phyloP scores from a whole-genome alignment of 2,113 vertebrate genomes.

The rabbit (Oryctolagus cuniculus) region mOryCun1.1 NC_091453.1:38196001-38196500 shows the following conservation, averaged over 20 bases:
- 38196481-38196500: neutral
- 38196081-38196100: neutral
- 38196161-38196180: neutral
- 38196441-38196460: slow-evolving; percentile 47
- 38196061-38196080: neutral
- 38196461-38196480: slow-evolving; percentile 7
- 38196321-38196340: slow-evolving; percentile 6
- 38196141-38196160: neutral
- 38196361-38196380: neutral
- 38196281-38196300: neutral
- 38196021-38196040: slow-evolving; percentile 31
- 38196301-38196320: neutral
- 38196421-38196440: slow-evolving; percentile 22
- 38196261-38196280: slow-evolving; percentile 18
- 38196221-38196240: neutral
- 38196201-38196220: neutral
- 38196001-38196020: slow-evolving; percentile 5
- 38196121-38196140: slow-evolving; percentile 11
- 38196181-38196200: slow-evolving; percentile 40
- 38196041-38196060: slow-evolving; percentile 45
- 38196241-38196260: neutral
- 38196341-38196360: neutral
- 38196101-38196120: neutral
- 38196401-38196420: neutral
- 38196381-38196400: neutral